Evolutionary conservation across 1,140 invertebrate species (phyloP).

Genomic region (Phenacoccus solenopsis): DNA sequence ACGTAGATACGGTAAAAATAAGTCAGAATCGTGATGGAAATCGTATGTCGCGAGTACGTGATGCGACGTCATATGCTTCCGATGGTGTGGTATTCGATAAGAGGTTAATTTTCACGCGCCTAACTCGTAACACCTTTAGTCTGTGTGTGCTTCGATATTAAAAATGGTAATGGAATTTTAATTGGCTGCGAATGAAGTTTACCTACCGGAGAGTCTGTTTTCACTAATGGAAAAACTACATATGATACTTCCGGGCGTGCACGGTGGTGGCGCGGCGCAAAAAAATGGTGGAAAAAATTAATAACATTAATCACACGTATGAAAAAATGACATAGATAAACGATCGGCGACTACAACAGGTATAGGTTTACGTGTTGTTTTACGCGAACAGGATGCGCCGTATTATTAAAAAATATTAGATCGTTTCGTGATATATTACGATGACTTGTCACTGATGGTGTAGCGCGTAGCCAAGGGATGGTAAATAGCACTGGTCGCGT

Average conservation of each 20-base stretch:
- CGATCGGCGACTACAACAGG: not conserved
- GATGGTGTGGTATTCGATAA: too few species aligned
- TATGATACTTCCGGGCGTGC: not conserved
- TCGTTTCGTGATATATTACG: conserved; percentile 13
- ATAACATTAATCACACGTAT: not conserved
- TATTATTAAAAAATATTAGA: conserved; percentile 16
- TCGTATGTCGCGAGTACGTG: too few species aligned
- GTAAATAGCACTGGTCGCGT: not conserved
- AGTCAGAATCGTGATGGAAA: too few species aligned
- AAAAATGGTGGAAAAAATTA: not conserved
- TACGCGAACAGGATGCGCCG: not conserved
- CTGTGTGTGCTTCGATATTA: too few species aligned
- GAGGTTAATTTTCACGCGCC: too few species aligned
- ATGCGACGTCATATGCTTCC: too few species aligned
- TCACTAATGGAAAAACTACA: not conserved
- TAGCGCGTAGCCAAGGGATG: not conserved
- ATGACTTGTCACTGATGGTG: not conserved
- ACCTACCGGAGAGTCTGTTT: too few species aligned
- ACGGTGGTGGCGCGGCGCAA: not conserved
- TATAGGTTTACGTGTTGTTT: not conserved
- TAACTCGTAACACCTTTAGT: too few species aligned
- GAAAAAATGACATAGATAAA: conserved; percentile 3
- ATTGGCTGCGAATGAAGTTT: too few species aligned
- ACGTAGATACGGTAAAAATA: too few species aligned
- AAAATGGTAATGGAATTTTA: too few species aligned